A percentile compares a stretch with the other conserved stretches of the same genome.
Evolutionary conservation across 2,797 vertebrate species (phyloP).

Genomic region (Sebastes vulpes): DNA sequence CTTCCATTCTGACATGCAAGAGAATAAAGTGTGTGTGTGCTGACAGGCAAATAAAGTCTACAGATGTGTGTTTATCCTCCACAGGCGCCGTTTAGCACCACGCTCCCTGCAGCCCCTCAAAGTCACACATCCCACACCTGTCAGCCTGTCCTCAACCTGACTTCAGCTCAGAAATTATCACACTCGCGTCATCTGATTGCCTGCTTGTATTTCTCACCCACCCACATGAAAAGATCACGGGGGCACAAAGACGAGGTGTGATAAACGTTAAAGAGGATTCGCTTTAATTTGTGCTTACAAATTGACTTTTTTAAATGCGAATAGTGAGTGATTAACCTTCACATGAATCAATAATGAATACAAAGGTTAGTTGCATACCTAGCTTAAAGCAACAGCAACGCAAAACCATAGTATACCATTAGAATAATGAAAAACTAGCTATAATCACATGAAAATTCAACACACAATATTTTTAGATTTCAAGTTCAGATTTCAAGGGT

Average conservation of each 20-base stretch:
- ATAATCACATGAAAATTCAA: no score
- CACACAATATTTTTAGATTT: no score
- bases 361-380: neutral
- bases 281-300: constrained; percentile 4
- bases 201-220: constrained; percentile 14
- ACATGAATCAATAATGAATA: neutral
- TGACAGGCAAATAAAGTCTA: constrained; percentile 1
- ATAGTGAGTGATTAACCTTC: neutral
- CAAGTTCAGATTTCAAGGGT: no score
- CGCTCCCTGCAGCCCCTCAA: constrained; percentile 16
- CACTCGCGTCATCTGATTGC: constrained; percentile 2
- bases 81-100: constrained; percentile 14
- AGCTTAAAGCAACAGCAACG: no score
- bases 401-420: no score
- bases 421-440: no score
- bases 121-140: constrained; percentile 37
- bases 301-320: constrained; percentile 16
- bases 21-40: neutral
- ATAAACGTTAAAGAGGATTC: constrained; percentile 13
- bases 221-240: neutral
- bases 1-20: neutral
- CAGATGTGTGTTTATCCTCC: constrained; percentile 14
- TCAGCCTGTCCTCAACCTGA: constrained; percentile 29
- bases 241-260: neutral
- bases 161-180: constrained; percentile 6